Base-by-base conservation (phyloP, 2,113 vertebrate species). In the Dasyprocta punctata region DNA sequence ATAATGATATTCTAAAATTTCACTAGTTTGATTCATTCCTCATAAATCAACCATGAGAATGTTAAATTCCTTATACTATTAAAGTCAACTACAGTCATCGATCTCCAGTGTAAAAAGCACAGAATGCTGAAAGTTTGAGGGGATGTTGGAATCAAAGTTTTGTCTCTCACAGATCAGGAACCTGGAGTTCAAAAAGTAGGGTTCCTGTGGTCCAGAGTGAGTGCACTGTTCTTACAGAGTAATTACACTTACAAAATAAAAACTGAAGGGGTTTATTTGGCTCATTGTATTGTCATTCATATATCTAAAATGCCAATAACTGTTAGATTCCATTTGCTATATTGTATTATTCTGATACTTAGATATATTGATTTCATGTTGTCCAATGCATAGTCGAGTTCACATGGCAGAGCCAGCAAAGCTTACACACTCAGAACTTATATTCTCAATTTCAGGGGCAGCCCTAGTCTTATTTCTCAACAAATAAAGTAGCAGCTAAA, bases 101-200 rank as follows among this genome's bases (percentile, higher is more conserved):
- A 41, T 83, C 60, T 80, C 33, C 81, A 89, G 54, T 5, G 5
- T 75, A 36, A 80, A 86, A 78, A 88, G 47, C 78, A 77, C 44
- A 94, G 44, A 85, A 90, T 28, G 20, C 41, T 75, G 84, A 81
- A 12, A 84, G 41, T 41, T 58, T 41, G 14, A 67, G n/a, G 33
- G 16, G 7, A 80, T 54, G 10, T 1, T 78, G 10, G 69, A 85
- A 30, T 71, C 44, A 36, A 63, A n/a, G 36, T 75, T 22, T 78
- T 63, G 38, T 56, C 28, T 92, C 56, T 96, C 36, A 65, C 5
- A 92, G 65, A 56, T 86, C 65, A 90, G 73, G 49, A 87, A 84
- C 75, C 22, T 86, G 54, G 91, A 84, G n/a, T 81, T 95, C 44
- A 90, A 67, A 94, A 89, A 41, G n/a, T 28, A 65, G 33, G 38